A percentile compares a stretch with the other conserved stretches of the same genome.
Evolutionary conservation across 2,888 invertebrate genomes (phyloP).

Genomic region (Chouioia cunea): DNA sequence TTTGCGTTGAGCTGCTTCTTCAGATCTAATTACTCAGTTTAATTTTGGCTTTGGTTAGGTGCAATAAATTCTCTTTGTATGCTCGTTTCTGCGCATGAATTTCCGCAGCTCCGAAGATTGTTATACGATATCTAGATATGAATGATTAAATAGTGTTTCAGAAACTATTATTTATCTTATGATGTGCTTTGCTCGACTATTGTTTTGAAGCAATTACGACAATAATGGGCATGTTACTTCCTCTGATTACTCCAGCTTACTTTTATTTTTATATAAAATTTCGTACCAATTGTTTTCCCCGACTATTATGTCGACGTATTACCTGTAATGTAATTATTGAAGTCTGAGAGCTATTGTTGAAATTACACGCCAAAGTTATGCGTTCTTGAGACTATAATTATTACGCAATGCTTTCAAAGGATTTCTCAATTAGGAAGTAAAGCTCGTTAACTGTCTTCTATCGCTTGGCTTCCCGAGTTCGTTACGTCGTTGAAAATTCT

Average conservation of each 20-base stretch:
- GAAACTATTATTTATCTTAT: too few species aligned
- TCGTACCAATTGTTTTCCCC: too few species aligned
- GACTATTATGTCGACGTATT: too few species aligned
- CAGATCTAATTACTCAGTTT: slow-evolving; percentile 24
- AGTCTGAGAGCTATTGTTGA: not conserved
- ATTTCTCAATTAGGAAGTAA: slow-evolving; percentile 8
- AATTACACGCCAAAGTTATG: too few species aligned
- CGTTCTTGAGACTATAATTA: not conserved
- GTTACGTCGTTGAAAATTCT: slow-evolving; percentile 29
- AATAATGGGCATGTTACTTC: too few species aligned
- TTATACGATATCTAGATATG: not conserved
- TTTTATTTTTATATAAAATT: too few species aligned
- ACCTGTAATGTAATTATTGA: too few species aligned
- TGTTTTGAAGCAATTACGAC: too few species aligned
- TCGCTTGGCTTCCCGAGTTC: not conserved
- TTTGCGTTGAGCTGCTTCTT: not conserved
- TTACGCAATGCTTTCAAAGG: slow-evolving; percentile 21
- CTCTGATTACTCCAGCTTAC: too few species aligned
- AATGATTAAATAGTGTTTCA: not conserved
- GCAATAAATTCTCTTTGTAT: slow-evolving; percentile 18
- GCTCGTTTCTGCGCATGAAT: not conserved
- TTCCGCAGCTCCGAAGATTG: not conserved
- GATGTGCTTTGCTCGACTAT: too few species aligned
- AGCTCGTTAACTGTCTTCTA: slow-evolving; percentile 16
- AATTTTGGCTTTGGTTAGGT: slow-evolving; percentile 26